Base-by-base conservation (phyloP, 1,140 invertebrate genomes). In the Akabosia matsudoensis region DNA sequence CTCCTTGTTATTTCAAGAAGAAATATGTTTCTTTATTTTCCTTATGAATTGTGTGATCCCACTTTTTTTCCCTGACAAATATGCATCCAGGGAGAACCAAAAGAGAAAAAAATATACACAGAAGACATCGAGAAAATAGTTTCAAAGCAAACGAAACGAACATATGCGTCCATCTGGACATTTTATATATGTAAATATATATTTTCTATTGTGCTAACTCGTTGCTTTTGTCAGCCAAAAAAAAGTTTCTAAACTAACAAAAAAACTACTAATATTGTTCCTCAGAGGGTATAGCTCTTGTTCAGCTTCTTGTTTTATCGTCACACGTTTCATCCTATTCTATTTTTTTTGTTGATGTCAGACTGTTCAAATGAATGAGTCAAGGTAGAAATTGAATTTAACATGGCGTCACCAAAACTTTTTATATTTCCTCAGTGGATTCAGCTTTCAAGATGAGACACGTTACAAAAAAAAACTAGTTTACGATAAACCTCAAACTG, bases 231-330 rank as follows among this genome's bases (percentile, higher is more conserved):
- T 30, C n/a, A n/a, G n/a, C n/a, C n/a, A n/a, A n/a, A n/a, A n/a
- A 67, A 67, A 75, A 78, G 31, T 74, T 75, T 56, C 74, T 45
- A 18, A 18, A 45, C 7, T 10, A 45, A 45, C 7, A 45, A 76
- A 75, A 78, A 76, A 78, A 78, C 77, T n/a, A n/a, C n/a, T 74
- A 75, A 78, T 78, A 78, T 78, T 78, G 75, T 73, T 78, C 77
- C 77, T 78, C 45, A 22, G 77, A 78, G 77, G n/a, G n/a, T n/a
- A n/a, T n/a, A n/a, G 76, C 74, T 75, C 45, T 52, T 33, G 28
- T 33, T 24, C 22, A 4, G 10, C 54, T 56, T 56, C 37, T 45
- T 45, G 37, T 45, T 45, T 45, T 45, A 7, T 45, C 18, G 7
- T 7, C 37, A 45, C 37, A 45, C 37, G 18, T 45, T 10, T 45